Evolutionary conservation across 1,140 invertebrate species (phyloP).

Genomic region (Drosophila nikananu): DNA sequence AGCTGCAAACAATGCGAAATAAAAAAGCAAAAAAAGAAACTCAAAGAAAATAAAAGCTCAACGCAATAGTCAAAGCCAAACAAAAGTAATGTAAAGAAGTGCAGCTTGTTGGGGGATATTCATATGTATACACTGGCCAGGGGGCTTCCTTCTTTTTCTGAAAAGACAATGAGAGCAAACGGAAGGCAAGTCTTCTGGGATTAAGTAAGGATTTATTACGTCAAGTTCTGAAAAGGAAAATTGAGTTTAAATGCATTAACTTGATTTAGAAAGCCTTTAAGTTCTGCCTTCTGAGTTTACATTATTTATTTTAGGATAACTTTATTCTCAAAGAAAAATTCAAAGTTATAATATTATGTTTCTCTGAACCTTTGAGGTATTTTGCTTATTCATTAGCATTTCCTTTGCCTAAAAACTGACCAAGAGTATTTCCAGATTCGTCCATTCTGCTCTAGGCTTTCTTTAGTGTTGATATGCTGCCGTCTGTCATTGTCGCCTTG

Average conservation of each 20-base stretch:
- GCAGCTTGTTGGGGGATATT: conserved; percentile 23
- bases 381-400: not conserved
- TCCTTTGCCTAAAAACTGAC: not conserved
- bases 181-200: not conserved
- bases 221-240: not conserved
- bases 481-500: conserved; percentile 70
- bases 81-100: conserved; percentile 73
- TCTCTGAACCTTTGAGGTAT: not conserved
- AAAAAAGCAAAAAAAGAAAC: conserved; percentile 53
- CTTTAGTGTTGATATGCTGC: conserved; percentile 35
- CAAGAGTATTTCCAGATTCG: conserved; percentile 24
- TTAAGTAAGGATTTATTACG: not conserved
- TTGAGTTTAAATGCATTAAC: not conserved
- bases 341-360: too few relatives aligned
- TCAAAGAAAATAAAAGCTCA: conserved; percentile 51
- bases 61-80: conserved; percentile 71
- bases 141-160: not conserved
- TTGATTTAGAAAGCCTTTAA: not conserved
- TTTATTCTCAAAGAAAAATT: too few relatives aligned
- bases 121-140: not conserved
- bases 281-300: not conserved
- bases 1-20: conserved; percentile 73
- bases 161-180: not conserved
- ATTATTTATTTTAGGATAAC: not conserved
- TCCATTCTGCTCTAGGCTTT: not conserved